Percentiles rank a stretch among this genome's conserved stretches.
phyloP scores from a whole-genome alignment of 2,113 vertebrate genomes.

The Fregetta grallaria region DNA sequence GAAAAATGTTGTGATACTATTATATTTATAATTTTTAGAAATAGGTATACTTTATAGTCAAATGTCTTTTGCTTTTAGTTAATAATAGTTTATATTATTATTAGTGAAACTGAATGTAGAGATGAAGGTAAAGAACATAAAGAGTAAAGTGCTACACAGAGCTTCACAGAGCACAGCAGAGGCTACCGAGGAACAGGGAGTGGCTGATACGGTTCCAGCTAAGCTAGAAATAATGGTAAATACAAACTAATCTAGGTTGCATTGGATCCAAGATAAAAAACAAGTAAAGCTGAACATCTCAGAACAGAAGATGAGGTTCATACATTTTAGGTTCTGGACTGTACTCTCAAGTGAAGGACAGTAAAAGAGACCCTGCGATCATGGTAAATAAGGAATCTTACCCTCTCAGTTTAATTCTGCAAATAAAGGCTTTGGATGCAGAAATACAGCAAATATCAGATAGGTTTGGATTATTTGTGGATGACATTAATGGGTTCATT shows the following conservation, averaged over 20 bases:
- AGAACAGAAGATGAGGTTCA: not conserved
- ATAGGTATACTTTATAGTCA: not conserved
- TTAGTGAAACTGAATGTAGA: not conserved
- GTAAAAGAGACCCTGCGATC: not conserved
- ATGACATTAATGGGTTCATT: not conserved
- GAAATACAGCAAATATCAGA: not conserved
- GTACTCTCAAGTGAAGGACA: not conserved
- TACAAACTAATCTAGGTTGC: not conserved
- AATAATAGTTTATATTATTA: not conserved
- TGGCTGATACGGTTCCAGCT: not conserved
- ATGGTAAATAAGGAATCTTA: not conserved
- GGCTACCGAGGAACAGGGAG: not conserved
- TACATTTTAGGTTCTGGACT: not conserved
- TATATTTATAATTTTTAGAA: not conserved
- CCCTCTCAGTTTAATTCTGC: not conserved
- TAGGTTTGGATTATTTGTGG: not conserved
- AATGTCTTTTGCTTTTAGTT: not conserved
- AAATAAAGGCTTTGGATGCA: not conserved
- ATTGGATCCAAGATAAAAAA: not conserved
- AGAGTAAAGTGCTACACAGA: not conserved
- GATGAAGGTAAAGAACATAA: not conserved
- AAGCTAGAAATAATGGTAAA: not conserved
- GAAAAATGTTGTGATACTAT: not conserved
- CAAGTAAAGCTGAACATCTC: not conserved
- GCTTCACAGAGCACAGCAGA: not conserved